phyloP scores from a whole-genome alignment of 1,140 invertebrate species.

The Drosophila ironensis region DNA sequence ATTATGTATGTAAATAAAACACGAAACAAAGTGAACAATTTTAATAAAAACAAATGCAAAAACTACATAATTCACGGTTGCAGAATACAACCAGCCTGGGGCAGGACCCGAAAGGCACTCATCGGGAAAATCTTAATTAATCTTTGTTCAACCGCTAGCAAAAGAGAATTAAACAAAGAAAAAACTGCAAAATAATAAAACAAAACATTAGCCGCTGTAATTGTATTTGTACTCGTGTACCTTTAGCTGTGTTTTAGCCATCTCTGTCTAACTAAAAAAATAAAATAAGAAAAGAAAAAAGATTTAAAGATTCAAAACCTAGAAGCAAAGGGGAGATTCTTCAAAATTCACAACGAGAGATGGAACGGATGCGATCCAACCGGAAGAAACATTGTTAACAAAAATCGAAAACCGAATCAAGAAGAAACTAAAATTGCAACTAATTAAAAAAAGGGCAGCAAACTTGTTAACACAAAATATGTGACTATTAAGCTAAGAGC shows the following conservation, averaged over 20 bases:
- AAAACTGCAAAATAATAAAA: slow-evolving; percentile 1
- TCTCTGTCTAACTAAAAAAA: slow-evolving; percentile 22
- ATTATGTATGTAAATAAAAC: slow-evolving; percentile 41
- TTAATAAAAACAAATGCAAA: slow-evolving; percentile 25
- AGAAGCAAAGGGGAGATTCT: background rate
- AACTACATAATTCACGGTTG: slow-evolving; percentile 7
- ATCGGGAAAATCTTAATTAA: slow-evolving; percentile 8
- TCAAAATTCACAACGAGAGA: slow-evolving; percentile 21
- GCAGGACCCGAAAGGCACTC: slow-evolving; percentile 24
- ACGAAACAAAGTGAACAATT: slow-evolving; percentile 27
- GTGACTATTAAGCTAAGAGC: slow-evolving; percentile 33
- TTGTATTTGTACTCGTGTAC: slow-evolving; percentile 39
- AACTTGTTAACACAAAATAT: background rate
- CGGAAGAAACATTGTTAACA: slow-evolving; percentile 31
- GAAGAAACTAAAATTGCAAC: slow-evolving; percentile 2
- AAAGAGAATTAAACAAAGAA: too few species aligned
- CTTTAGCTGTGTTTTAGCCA: slow-evolving; percentile 33
- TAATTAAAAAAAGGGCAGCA: background rate
- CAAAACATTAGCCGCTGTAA: slow-evolving; percentile 31
- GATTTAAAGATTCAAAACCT: too few species aligned
- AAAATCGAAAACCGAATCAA: slow-evolving; percentile 5
- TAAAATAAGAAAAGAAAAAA: background rate
- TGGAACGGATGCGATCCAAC: slow-evolving; percentile 12
- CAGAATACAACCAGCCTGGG: slow-evolving; percentile 5
- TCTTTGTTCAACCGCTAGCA: slow-evolving; percentile 3